A percentile compares a stretch with the other conserved stretches of the same genome.
These are phyloP conservation scores for Neostethus bicornis DNA, from an alignment of 2,797 vertebrate species.

Conservation along the genomic window DNA sequence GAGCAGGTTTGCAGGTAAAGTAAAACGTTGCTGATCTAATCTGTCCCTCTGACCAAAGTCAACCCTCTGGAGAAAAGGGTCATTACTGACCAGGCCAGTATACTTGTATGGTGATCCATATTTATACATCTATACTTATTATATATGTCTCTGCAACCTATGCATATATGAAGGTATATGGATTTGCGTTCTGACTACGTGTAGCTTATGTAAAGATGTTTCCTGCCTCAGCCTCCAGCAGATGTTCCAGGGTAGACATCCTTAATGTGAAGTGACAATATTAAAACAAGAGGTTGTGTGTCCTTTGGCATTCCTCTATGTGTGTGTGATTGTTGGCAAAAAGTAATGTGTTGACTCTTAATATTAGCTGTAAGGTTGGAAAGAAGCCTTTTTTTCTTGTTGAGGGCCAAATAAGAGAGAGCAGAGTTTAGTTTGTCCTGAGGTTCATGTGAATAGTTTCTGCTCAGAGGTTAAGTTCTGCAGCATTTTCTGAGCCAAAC, in stretches of 20 bases:
- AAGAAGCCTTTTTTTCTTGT: constrained; percentile 23
- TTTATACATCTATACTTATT: no score
- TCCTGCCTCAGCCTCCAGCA: constrained; percentile 60
- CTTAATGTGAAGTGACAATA: constrained; percentile 72
- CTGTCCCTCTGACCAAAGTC: no score
- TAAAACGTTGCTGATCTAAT: no score
- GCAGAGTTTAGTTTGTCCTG: constrained; percentile 24
- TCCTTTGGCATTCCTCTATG: constrained; percentile 29
- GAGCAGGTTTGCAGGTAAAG: no score
- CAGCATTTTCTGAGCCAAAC: constrained; percentile 5
- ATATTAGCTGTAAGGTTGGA: constrained; percentile 38
- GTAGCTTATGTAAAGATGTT: constrained; percentile 69
- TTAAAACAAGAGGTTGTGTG: constrained; percentile 55
- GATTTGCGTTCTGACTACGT: constrained; percentile 18
- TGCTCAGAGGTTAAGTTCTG: constrained; percentile 17
- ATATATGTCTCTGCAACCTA: no score
- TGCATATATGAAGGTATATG: constrained; percentile 9
- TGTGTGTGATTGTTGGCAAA: constrained; percentile 1
- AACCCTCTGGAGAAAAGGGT: no score
- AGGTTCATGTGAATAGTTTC: constrained; percentile 8
- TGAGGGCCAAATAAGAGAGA: constrained; percentile 16
- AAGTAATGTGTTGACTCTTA: constrained; percentile 38
- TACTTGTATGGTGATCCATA: no score
- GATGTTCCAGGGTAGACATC: constrained; percentile 52
- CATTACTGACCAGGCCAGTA: no score